Conservation (phyloP, 2,797 vertebrate species). For the Bradypus variegatus region DNA sequence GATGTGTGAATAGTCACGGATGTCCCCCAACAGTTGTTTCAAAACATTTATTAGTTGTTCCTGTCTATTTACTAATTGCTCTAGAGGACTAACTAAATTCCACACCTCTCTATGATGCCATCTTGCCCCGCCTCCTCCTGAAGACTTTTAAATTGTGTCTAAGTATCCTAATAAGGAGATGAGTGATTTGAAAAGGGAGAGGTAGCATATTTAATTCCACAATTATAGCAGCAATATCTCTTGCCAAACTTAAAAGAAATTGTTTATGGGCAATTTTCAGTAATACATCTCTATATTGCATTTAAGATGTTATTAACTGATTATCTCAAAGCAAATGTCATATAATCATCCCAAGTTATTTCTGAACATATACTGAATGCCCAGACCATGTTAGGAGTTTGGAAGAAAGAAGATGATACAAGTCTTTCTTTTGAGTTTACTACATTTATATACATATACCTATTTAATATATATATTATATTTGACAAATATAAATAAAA, state of each 20-base stretch:
- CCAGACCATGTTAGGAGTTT: not conserved
- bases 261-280: not conserved
- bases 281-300: not conserved
- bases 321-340: constrained; percentile 10
- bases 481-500: not conserved
- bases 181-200: not conserved
- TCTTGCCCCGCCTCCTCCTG: no score
- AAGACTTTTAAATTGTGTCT: not conserved
- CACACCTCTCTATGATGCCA: no score
- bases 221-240: not conserved
- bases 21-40: no score
- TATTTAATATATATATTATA: not conserved
- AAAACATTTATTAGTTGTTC: no score
- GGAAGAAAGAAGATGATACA: not conserved
- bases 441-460: not conserved
- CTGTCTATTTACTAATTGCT: no score
- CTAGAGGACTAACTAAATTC: no score
- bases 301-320: constrained; percentile 20
- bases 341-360: constrained; percentile 1
- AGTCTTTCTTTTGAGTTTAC: not conserved
- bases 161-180: not conserved
- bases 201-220: not conserved
- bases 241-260: not conserved
- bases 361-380: not conserved
- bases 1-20: no score